Base-by-base conservation (phyloP, 2,888 invertebrate genomes). In the Spisula solida region DNA sequence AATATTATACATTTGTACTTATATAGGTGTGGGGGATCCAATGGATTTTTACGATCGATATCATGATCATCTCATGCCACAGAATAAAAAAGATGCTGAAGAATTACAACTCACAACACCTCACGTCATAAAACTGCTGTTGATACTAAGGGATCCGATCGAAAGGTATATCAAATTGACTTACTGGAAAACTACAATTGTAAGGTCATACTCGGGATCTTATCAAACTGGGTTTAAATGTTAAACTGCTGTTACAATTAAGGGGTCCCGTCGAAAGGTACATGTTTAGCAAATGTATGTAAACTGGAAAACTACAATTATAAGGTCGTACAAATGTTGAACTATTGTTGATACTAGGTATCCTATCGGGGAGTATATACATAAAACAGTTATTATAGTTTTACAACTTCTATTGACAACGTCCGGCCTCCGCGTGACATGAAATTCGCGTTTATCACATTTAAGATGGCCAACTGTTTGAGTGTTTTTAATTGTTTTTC, bases 11-110 rank as follows among this genome's bases (percentile, higher is more conserved):
- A 25, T 0, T 70, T 25, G 5, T 14, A 29, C 25, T 18, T 25
- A 14, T 2, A 34, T 14, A 70, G 83, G 83, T 56, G 16, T 81
- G 12, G 81, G 81, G 16, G 81, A 81, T 81, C 81, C 81, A 41
- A 81, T 81, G 81, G 81, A 81, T 20, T 81, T 81, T 31, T 81
- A 81, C 56, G 81, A 81, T 29, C 0, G 81, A 81, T 81, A 31
- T 81, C 56, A 81, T n/a, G 81, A 81, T 34, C 18, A 55, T 34
- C 14, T 31, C 18, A 31, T 55, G 55, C 56, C 56, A 31, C 75
- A 75, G 75, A 75, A 75, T 75, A 0, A 75, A 75, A 31, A 31
- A 34, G 34, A 75, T 8, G 56, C 81, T 34, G 56, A 81, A 56
- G 81, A 81, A 60, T 55, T 81, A 56, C 31, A 56, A 29, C 55